phyloP scores from a whole-genome alignment of 35 echinoderm and acorn worm genomes.

The Apostichopus californicus region DNA sequence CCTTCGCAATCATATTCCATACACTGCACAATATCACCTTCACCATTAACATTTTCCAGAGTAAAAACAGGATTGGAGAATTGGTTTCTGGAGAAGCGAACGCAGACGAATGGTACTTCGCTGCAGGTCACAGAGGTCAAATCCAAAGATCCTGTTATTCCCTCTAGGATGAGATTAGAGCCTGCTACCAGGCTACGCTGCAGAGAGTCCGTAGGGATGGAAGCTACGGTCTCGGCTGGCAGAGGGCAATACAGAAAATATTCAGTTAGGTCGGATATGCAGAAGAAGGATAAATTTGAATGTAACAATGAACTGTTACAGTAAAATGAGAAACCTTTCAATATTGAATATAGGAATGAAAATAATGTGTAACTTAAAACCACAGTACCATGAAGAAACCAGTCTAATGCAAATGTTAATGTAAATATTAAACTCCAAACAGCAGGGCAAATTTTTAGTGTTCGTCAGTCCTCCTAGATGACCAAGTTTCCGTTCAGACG shows the following conservation, averaged over 20 bases:
- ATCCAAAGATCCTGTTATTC: slow-evolving; percentile 36
- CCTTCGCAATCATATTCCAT: slow-evolving; percentile 26
- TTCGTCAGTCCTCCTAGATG: too few species aligned
- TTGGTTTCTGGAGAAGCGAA: slow-evolving; percentile 43
- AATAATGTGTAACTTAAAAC: too few species aligned
- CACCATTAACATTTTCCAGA: slow-evolving; percentile 51
- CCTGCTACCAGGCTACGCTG: slow-evolving; percentile 38
- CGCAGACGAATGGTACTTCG: slow-evolving; percentile 70
- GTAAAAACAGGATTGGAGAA: slow-evolving; percentile 65
- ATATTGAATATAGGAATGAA: too few species aligned
- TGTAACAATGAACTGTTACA: background rate
- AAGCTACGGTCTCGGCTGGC: slow-evolving; percentile 12
- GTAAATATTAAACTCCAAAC: too few species aligned
- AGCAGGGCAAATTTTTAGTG: too few species aligned
- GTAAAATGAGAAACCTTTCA: too few species aligned
- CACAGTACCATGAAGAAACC: too few species aligned
- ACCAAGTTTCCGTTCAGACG: too few species aligned
- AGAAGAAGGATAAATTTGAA: background rate
- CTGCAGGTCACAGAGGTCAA: slow-evolving; percentile 49
- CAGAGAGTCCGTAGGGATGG: background rate
- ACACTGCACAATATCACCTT: slow-evolving; percentile 29
- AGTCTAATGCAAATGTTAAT: too few species aligned
- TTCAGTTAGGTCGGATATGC: background rate
- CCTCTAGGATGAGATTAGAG: background rate
- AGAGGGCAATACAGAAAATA: background rate